Evolutionary conservation across 2,113 vertebrate genomes (phyloP), one percentile per base, ranked within the genome.

Genomic region (Notothenia coriiceps): DNA sequence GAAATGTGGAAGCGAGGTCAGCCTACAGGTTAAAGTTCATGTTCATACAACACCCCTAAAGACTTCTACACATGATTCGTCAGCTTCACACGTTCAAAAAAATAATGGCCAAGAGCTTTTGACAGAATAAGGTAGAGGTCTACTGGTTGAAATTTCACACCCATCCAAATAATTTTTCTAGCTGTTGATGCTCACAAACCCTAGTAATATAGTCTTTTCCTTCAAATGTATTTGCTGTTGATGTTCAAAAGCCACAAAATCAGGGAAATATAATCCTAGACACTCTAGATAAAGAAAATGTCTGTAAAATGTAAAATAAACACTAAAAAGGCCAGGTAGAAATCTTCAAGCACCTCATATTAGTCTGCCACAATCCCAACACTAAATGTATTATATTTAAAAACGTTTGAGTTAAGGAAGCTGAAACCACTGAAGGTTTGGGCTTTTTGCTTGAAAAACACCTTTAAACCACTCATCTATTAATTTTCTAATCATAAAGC

Each of bases 1-100:
- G 25, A 60, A 60, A 70, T 33, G 25, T 68, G 55, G 61, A 79
- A 50, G 25, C 20, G 43, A 63, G n/a, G 63, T 70, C 51, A 65
- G 50, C 54, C 64, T 46, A 70, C 43, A 40, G 73, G 25, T 69
- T 40, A 49, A 33, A 17, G 50, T 17, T 65, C 22, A 51, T 55
- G 10, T 40, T 51, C 2, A 52, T 29, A 52, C 17, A 29, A 66
- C 17, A 43, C 12, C 3, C 14, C 13, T 44, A 49, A 67, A 25
- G 50, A n/a, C 20, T 67, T 47, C 43, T 46, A 9, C 25, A 64
- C 14, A 20, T 33, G 13, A 20, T 12, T 11, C 2, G 1, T 46
- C 10, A 44, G 20, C 9, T 22, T 43, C 33, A 15, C 14, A 44
- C 8, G 20, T 12, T 69, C 50, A 6, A 68, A 11, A 14, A 11